Base-by-base conservation (phyloP, 1,140 invertebrate species). In the Eulimnadia texana region DNA sequence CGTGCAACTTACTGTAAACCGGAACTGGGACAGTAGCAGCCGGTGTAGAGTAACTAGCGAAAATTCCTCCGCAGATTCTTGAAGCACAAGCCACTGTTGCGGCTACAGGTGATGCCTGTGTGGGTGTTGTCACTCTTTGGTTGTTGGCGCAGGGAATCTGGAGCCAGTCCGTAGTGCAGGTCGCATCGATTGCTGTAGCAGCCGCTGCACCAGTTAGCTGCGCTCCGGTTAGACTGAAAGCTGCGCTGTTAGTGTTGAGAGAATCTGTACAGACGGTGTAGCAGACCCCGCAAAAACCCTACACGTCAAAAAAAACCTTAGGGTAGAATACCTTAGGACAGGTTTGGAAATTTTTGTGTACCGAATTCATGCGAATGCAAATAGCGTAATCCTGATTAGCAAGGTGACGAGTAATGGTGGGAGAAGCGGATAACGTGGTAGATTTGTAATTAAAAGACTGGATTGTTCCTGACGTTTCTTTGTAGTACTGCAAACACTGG, bases 401-500 rank as follows among this genome's bases (percentile, higher is more conserved):
- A n/a, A 60, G 25, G 20, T 60, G 58, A 6, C 47, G 58, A 13
- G 16, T 50, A 10, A 11, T 27, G 13, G 50, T 50, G 3, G 25
- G 29, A 22, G 49, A 19, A 42, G 77, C 76, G 16, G 52, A 54
- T n/a, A 54, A 22, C 13, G 28, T 42, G 24, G 24, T 22, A 10
- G 42, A 58, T 3, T 78, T 82, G 68, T 84, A 88, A 70, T 88
- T 90, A 64, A 90, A 90, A 69, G 85, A 86, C 29, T 72, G 79
- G n/a, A 90, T 80, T 0, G 77, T 82, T 13, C 82, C 85, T 6
- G 76, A 75, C 2, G 72, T 64, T 2, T 73, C 76, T 24, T 79
- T 82, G 68, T 83, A 84, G 70, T 89, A 90, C 74, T 88, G 85
- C 2, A 90, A 74, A 70, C 88, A 90, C 20, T 60, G 25, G 13